Conservation (phyloP, 2,113 vertebrate species). For the Leiothrix lutea region DNA sequence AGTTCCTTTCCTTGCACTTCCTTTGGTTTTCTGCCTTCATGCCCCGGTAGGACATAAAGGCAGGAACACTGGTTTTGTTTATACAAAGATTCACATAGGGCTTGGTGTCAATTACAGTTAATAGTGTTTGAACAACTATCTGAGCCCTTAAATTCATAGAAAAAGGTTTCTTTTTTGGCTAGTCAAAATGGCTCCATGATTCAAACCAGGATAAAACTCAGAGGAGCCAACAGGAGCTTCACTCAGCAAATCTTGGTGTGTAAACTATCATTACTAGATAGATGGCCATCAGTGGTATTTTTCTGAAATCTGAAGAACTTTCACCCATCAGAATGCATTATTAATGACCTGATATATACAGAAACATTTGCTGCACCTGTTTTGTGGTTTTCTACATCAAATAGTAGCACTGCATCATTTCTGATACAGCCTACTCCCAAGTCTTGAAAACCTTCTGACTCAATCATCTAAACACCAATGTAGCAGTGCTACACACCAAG, state of each 20-base stretch:
- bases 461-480: not conserved
- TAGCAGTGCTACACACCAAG: no score
- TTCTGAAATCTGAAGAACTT: not conserved
- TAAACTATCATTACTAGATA: not conserved
- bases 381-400: not conserved
- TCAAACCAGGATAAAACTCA: not conserved
- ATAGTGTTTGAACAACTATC: not conserved
- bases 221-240: not conserved
- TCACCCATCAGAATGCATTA: rapidly evolving
- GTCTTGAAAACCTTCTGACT: not conserved
- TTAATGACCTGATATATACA: not conserved
- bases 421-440: not conserved
- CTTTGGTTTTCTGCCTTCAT: not conserved
- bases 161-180: not conserved
- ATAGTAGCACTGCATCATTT: not conserved
- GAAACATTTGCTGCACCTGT: not conserved
- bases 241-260: not conserved
- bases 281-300: not conserved
- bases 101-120: not conserved
- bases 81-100: not conserved
- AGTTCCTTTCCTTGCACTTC: not conserved
- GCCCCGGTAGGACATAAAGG: not conserved
- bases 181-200: not conserved
- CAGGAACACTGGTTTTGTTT: not conserved
- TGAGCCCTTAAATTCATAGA: rapidly evolving